Evolutionary conservation across 2,113 vertebrate species (phyloP).

Genomic region (Mobula hypostoma): DNA sequence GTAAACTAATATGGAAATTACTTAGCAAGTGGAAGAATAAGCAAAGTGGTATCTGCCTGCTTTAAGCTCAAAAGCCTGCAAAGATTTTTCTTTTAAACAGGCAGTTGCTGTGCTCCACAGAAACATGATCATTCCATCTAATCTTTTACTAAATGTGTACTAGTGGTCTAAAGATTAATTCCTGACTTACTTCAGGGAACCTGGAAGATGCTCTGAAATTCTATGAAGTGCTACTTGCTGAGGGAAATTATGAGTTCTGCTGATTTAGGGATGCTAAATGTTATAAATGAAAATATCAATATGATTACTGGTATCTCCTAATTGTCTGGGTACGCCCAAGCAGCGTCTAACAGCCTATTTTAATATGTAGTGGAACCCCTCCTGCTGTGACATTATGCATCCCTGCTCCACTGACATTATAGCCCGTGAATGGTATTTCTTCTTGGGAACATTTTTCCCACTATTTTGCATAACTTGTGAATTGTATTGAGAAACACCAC

Average conservation of each 20-base stretch:
- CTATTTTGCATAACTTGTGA: neutral
- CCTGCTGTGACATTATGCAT: neutral
- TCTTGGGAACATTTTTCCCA: neutral
- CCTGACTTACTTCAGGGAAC: neutral
- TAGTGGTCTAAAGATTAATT: neutral
- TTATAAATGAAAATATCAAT: conserved; percentile 7
- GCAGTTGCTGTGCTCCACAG: neutral
- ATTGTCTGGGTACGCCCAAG: neutral
- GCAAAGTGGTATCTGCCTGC: neutral
- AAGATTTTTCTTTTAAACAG: conserved; percentile 7
- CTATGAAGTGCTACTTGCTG: neutral
- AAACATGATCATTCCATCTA: neutral
- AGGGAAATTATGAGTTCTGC: neutral
- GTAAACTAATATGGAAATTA: neutral
- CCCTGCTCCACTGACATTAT: neutral
- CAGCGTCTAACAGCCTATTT: neutral
- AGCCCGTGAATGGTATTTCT: neutral
- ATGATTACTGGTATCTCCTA: neutral
- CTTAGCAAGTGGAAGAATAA: neutral
- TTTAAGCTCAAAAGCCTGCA: neutral
- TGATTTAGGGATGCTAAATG: conserved; percentile 14
- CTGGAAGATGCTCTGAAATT: neutral
- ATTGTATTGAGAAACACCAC: neutral
- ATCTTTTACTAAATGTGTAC: conserved; percentile 11
- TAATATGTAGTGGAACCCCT: neutral